Evolutionary conservation across 37 sponge, comb jelly and placozoan species (phyloP).

Genomic region (Beroe forskalii): DNA sequence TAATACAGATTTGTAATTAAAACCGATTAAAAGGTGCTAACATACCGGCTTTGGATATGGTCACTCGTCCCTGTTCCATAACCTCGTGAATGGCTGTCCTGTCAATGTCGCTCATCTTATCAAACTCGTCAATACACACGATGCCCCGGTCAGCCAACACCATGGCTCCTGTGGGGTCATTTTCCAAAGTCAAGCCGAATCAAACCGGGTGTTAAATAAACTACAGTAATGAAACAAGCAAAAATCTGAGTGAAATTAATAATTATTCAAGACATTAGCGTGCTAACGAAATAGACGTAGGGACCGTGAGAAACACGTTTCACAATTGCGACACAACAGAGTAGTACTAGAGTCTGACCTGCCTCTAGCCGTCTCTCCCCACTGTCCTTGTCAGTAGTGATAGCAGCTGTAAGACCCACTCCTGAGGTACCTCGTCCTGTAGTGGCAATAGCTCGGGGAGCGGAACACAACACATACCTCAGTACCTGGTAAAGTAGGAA

Average conservation of each 20-base stretch:
- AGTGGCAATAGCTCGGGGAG: constrained; percentile 95
- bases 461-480: constrained; percentile 86
- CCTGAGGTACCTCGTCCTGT: constrained; percentile 97
- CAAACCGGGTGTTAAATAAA: too few relatives aligned
- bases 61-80: constrained; percentile 98
- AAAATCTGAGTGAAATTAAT: too few relatives aligned
- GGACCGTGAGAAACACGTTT: too few relatives aligned
- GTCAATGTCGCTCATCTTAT: constrained; percentile 99
- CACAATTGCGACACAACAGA: too few relatives aligned
- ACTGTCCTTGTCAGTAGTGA: constrained; percentile 85
- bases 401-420: constrained; percentile 97
- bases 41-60: constrained; percentile 94
- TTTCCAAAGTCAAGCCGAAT: too few relatives aligned
- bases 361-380: constrained; percentile 76
- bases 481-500: too few relatives aligned
- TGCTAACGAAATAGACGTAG: too few relatives aligned
- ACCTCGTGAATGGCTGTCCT: constrained; percentile 99
- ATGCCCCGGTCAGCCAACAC: constrained; percentile 98
- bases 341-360: constrained; percentile 48
- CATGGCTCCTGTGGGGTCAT: constrained; percentile 99
- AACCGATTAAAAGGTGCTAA: too few relatives aligned
- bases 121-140: constrained; percentile 99
- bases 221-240: too few relatives aligned
- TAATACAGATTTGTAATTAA: too few relatives aligned
- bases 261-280: too few relatives aligned